Base-by-base conservation (phyloP, 2,797 vertebrate genomes). In the Synanceia verrucosa region DNA sequence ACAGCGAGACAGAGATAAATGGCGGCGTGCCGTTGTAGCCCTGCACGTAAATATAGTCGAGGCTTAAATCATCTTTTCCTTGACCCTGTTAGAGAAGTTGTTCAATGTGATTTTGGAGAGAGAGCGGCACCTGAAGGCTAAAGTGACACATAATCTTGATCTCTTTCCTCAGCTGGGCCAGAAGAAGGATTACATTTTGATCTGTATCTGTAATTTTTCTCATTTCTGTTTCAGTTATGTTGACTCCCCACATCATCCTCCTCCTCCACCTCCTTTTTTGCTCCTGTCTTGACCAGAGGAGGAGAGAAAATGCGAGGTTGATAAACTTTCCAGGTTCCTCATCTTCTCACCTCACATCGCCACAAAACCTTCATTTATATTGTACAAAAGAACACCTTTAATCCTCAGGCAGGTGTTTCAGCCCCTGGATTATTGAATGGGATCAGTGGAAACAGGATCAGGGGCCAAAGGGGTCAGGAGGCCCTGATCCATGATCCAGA, bases 11-110 rank as follows among this genome's bases (percentile, higher is more conserved):
- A 94, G 84, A 94, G 93, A 95, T 92, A 91, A 93, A 95, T 94
- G 86, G 87, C 84, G 28, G 70, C 52, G 66, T 78, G 88, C 91
- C 90, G 82, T 89, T 88, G 88, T 75, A 91, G 90, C 88, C 83
- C 73, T 70, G 86, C 88, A 92, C 89, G 87, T 92, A 93, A 94
- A 95, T 94, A 91, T 91, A 92, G 90, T 89, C 75, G 81, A 91
- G 65, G 86, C 90, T 95, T 94, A 94, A 94, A 94, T 94, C 90
- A 93, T 94, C 90, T 93, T 93, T 94, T 94, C 94, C 93, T 94
- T 95, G 94, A 94, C 94, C 93, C 90, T 91, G 87, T 94, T 93
- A 85, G 82, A 77, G 87, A 89, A 92, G 91, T 90, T 88, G 84
- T 82, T 94, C 92, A 93, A 92, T 90, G 92, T 92, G 93, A 94